phyloP scores from a whole-genome alignment of 2,888 invertebrate genomes.

The Stratiomys singularior region DNA sequence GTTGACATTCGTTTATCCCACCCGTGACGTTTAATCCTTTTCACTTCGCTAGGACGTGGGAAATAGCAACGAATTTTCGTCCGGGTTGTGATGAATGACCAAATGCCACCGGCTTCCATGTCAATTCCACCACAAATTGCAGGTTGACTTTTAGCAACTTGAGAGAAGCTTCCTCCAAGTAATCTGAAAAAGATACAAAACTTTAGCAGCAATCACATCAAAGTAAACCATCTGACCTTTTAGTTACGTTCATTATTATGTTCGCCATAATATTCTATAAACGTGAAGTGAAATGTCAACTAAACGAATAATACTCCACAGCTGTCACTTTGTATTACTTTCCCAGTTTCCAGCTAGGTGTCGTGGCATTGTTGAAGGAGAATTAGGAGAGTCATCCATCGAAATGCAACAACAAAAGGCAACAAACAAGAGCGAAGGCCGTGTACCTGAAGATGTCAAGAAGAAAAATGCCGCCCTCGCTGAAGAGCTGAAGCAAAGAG shows the following conservation, averaged over 20 bases:
- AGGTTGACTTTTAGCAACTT: constrained; percentile 1
- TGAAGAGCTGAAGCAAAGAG: too few relatives aligned
- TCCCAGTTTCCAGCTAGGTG: too few relatives aligned
- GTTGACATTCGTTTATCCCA: constrained; percentile 75
- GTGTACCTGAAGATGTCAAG: too few relatives aligned
- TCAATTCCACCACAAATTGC: background rate
- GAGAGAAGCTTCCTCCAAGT: background rate
- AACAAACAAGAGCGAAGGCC: too few relatives aligned
- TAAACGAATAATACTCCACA: too few relatives aligned
- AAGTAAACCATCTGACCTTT: constrained; percentile 16
- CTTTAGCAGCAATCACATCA: background rate
- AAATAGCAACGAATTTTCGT: constrained; percentile 74
- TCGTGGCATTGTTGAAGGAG: too few relatives aligned
- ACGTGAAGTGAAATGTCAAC: too few relatives aligned
- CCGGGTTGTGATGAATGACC: constrained; percentile 59
- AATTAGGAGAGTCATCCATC: too few relatives aligned
- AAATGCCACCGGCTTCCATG: constrained; percentile 54
- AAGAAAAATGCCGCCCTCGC: too few relatives aligned
- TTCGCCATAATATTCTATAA: too few relatives aligned
- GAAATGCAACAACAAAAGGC: too few relatives aligned
- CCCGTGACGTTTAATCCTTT: constrained; percentile 74
- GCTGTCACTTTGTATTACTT: too few relatives aligned
- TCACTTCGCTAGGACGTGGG: constrained; percentile 75
- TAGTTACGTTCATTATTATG: constrained; percentile 13
- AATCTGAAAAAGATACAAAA: constrained; percentile 12